Conservation (phyloP, 2,113 vertebrate species). For the Sphyrna mokarran region DNA sequence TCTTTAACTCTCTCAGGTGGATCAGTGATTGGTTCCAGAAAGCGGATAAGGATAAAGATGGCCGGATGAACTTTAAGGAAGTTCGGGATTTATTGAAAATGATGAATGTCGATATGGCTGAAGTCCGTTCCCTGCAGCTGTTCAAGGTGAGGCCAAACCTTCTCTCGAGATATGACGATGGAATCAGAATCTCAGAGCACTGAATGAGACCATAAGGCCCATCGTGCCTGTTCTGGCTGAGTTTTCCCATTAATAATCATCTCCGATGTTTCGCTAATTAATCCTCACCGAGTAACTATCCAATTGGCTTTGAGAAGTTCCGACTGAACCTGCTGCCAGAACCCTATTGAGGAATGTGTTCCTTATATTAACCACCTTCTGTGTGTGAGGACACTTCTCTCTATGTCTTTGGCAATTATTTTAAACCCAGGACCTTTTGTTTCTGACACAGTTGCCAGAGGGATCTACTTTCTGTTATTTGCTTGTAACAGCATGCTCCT, state of each 20-base stretch:
- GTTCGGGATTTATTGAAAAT: slow-evolving; percentile 75
- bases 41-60: slow-evolving; percentile 88
- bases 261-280: neutral
- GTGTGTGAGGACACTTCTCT: too few relatives aligned
- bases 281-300: too few relatives aligned
- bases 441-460: too few relatives aligned
- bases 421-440: too few relatives aligned
- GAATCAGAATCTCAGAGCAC: too few relatives aligned
- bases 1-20: slow-evolving; percentile 75
- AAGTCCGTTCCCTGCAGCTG: slow-evolving; percentile 70
- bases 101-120: slow-evolving; percentile 92
- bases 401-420: too few relatives aligned
- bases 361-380: too few relatives aligned
- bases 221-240: neutral
- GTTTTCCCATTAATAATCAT: neutral
- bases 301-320: too few relatives aligned
- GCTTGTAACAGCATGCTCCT: too few relatives aligned
- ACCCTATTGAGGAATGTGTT: too few relatives aligned
- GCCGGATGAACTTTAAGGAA: slow-evolving; percentile 84
- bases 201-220: neutral
- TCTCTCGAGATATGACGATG: neutral
- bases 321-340: too few relatives aligned
- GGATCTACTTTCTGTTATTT: too few relatives aligned
- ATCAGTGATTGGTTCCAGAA: slow-evolving; percentile 86
- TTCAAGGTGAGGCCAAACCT: slow-evolving; percentile 63